phyloP scores from a whole-genome alignment of 1,140 invertebrate genomes.

The Leptinotarsa texana region DNA sequence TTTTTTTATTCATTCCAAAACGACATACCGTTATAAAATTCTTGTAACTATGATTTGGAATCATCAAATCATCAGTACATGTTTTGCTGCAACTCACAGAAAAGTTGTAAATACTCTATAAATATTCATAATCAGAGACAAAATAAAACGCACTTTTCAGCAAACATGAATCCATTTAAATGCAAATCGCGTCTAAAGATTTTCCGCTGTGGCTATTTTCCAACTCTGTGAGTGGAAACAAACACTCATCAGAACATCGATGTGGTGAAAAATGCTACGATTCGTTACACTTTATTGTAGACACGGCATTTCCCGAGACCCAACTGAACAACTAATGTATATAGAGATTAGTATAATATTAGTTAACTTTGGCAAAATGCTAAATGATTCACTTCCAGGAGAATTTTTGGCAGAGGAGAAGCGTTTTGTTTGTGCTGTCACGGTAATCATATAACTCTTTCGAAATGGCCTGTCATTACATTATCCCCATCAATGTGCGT shows the following conservation, averaged over 20 bases:
- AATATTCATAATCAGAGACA: slow-evolving; percentile 5
- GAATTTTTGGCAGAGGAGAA: neutral
- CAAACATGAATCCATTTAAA: slow-evolving; percentile 1
- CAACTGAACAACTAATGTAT: too few species aligned
- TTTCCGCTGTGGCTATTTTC: neutral
- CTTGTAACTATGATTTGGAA: too few species aligned
- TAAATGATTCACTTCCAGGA: neutral
- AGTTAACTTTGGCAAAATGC: neutral
- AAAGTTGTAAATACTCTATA: neutral
- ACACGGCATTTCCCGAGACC: too few species aligned
- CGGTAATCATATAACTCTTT: neutral
- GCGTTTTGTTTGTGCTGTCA: neutral
- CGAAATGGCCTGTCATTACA: neutral
- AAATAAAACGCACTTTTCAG: slow-evolving; percentile 8
- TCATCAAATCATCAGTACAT: too few species aligned
- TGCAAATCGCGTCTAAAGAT: neutral
- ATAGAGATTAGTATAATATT: neutral
- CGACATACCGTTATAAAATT: too few species aligned
- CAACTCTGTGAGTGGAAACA: neutral
- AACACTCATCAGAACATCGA: too few species aligned
- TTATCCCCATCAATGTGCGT: slow-evolving; percentile 3
- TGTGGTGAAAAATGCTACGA: too few species aligned
- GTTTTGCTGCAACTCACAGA: too few species aligned
- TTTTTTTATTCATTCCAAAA: too few species aligned
- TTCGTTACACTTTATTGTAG: too few species aligned